Base-by-base conservation (phyloP, 2,888 invertebrate species). In the Proisotoma minuta region DNA sequence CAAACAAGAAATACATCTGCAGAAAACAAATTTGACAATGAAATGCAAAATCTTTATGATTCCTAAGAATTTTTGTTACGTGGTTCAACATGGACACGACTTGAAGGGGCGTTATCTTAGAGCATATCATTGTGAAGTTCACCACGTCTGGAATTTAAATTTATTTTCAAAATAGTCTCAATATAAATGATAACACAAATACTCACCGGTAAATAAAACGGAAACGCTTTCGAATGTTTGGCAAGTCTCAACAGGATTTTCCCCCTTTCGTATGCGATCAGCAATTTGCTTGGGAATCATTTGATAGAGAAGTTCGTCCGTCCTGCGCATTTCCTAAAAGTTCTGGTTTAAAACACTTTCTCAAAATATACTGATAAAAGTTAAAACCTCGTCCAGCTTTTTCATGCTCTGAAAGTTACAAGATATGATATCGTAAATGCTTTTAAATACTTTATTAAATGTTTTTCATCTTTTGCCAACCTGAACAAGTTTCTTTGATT, bases 271-370 rank as follows among this genome's bases (percentile, higher is more conserved):
- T 59, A 98, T 82, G 50, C 95, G 82, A 78, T 96, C 96, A 0
- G 97, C 97, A 5, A 98, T 96, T 77, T 94, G 91, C 77, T 94
- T 95, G 28, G 98, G 98, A 81, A 98, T 96, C 96, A 98, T 97
- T 81, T 98, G 97, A 79, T 98, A 97, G 1, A 98, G 43, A 8
- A n/a, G n/a, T n/a, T n/a, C n/a, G n/a, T n/a, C n/a, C n/a, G n/a
- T n/a, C n/a, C n/a, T n/a, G n/a, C n/a, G n/a, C n/a, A n/a, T n/a
- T n/a, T n/a, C n/a, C n/a, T n/a, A n/a, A n/a, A n/a, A n/a, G n/a
- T n/a, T n/a, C n/a, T n/a, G n/a, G n/a, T n/a, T n/a, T n/a, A n/a
- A n/a, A n/a, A n/a, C n/a, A n/a, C n/a, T n/a, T n/a, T n/a, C n/a
- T n/a, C n/a, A n/a, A n/a, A n/a, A n/a, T n/a, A n/a, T n/a, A n/a